Percentiles rank a stretch among this genome's conserved stretches.
phyloP scores from a whole-genome alignment of 2,888 invertebrate species.

The Colletes collaris region DNA sequence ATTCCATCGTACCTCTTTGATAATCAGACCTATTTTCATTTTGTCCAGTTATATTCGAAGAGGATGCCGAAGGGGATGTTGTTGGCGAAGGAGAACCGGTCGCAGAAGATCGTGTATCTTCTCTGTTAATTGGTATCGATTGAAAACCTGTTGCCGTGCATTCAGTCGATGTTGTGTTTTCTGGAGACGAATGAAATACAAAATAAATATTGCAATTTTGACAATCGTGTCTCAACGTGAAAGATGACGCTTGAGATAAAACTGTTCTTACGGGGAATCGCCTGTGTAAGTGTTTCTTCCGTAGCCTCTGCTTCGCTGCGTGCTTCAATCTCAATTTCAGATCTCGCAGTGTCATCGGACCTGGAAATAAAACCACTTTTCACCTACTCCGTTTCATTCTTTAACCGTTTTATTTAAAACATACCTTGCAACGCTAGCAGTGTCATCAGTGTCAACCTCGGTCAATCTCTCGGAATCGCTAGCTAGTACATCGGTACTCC shows the following conservation, averaged over 20 bases:
- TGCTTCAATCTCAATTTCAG: constrained; percentile 84
- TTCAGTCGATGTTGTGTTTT: constrained; percentile 22
- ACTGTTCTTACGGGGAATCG: constrained; percentile 72
- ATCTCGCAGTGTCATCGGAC: constrained; percentile 90
- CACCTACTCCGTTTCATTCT: too few relatives aligned
- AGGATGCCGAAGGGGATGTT: constrained; percentile 71
- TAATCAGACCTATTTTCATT: constrained; percentile 81
- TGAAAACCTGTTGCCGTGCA: constrained; percentile 26
- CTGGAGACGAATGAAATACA: background rate
- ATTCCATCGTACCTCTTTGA: constrained; percentile 81
- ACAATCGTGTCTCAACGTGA: background rate
- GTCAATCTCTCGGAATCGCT: constrained; percentile 96
- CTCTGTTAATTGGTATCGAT: background rate
- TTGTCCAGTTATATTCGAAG: constrained; percentile 80
- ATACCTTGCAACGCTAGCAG: constrained; percentile 86
- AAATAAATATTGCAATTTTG: background rate
- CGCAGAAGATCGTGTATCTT: constrained; percentile 60
- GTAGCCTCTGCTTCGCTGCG: constrained; percentile 82
- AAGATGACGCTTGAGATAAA: background rate
- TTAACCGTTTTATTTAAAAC: background rate
- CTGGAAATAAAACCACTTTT: constrained; percentile 72
- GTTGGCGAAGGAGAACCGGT: constrained; percentile 77
- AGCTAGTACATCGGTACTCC: constrained; percentile 98
- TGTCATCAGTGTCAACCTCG: constrained; percentile 91
- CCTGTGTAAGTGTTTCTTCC: constrained; percentile 82